Conservation (phyloP, 2,888 invertebrate genomes). For the Drosophila paranaensis region DNA sequence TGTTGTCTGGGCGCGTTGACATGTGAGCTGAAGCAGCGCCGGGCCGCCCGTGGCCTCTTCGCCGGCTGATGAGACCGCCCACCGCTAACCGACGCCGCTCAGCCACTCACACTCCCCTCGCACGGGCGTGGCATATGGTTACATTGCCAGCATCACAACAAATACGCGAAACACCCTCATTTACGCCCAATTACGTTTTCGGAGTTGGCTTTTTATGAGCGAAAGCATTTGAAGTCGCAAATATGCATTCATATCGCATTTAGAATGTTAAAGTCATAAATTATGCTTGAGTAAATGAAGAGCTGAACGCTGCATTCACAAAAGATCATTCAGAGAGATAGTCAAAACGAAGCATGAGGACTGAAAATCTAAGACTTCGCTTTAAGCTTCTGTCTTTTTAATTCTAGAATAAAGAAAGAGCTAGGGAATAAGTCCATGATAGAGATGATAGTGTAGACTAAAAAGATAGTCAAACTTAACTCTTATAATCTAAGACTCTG, state of each 20-base stretch:
- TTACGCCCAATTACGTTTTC: constrained; percentile 81
- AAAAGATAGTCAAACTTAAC: too few relatives aligned
- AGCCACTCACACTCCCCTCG: neutral
- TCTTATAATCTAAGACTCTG: too few relatives aligned
- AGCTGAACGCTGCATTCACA: neutral
- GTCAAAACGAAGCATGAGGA: neutral
- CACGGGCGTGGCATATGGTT: constrained; percentile 69
- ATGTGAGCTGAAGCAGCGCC: constrained; percentile 58
- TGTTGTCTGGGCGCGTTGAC: constrained; percentile 72
- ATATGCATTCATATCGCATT: neutral
- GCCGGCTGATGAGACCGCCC: constrained; percentile 77
- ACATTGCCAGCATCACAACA: constrained; percentile 40
- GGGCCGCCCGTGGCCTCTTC: constrained; percentile 67
- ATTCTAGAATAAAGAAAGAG: too few relatives aligned
- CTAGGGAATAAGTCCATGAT: too few relatives aligned
- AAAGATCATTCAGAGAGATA: neutral
- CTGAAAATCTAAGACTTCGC: too few relatives aligned
- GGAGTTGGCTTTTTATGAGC: constrained; percentile 65
- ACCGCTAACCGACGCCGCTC: constrained; percentile 48
- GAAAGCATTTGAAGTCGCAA: neutral
- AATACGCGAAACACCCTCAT: constrained; percentile 78
- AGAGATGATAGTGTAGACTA: too few relatives aligned
- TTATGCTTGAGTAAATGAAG: neutral
- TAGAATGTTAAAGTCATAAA: neutral
- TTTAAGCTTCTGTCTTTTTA: too few relatives aligned